Evolutionary conservation across 2,113 vertebrate genomes (phyloP).

Genomic region (Mobula hypostoma): DNA sequence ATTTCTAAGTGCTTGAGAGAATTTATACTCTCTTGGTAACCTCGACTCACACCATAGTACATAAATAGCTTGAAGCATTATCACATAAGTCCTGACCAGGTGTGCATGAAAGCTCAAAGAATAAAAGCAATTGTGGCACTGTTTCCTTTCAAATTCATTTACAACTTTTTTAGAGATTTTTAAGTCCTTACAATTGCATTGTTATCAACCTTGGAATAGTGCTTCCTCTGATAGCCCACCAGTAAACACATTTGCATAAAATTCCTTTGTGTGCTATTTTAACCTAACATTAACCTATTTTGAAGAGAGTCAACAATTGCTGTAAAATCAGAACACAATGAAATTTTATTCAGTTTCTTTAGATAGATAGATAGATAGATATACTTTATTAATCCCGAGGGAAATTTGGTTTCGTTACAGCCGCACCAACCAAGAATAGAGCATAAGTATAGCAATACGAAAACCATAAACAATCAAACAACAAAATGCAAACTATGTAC

Average conservation of each 20-base stretch:
- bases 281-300: not conserved
- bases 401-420: no score
- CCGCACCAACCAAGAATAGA: no score
- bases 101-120: not conserved
- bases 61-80: not conserved
- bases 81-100: not conserved
- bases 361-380: no score
- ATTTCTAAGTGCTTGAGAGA: not conserved
- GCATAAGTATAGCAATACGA: no score
- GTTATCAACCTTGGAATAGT: not conserved
- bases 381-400: no score
- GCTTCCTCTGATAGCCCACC: not conserved
- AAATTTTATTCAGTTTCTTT: not conserved
- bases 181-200: not conserved
- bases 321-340: not conserved
- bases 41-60: not conserved
- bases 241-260: not conserved
- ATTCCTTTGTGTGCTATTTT: constrained; percentile 14
- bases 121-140: not conserved
- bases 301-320: not conserved
- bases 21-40: not conserved
- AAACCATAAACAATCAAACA: no score
- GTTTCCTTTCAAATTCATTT: not conserved
- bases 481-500: no score
- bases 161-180: not conserved